phyloP scores from a whole-genome alignment of 1,140 invertebrate genomes.

The Hyposmocoma kahamanoa region DNA sequence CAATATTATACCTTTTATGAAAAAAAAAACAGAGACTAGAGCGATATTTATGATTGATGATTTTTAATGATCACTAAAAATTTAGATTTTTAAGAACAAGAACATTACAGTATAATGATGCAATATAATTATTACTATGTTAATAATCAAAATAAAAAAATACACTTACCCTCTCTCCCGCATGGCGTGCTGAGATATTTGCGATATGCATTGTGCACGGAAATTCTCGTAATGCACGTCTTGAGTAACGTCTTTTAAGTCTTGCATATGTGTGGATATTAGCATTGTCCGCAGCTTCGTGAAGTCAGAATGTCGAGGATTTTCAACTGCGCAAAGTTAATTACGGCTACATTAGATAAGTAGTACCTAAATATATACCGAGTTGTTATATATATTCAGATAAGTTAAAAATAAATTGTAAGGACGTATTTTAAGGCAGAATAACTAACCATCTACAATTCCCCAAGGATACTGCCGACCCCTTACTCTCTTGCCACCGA shows the following conservation, averaged over 20 bases:
- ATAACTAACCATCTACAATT: slow-evolving; percentile 87
- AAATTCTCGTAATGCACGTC: slow-evolving; percentile 98
- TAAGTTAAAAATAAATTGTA: background rate
- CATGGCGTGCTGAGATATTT: slow-evolving; percentile 90
- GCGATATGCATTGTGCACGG: slow-evolving; percentile 91
- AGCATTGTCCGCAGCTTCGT: slow-evolving; percentile 96
- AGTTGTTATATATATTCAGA: background rate
- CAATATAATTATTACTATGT: too few relatives aligned
- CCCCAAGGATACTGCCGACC: slow-evolving; percentile 98
- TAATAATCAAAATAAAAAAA: slow-evolving; percentile 15
- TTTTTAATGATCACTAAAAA: too few relatives aligned
- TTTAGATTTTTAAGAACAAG: too few relatives aligned
- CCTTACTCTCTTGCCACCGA: slow-evolving; percentile 90
- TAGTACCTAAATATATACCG: slow-evolving; percentile 4
- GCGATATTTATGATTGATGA: too few relatives aligned
- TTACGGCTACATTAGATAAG: slow-evolving; percentile 1
- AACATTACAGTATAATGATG: too few relatives aligned
- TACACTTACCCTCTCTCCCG: slow-evolving; percentile 84
- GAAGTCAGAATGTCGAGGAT: slow-evolving; percentile 98
- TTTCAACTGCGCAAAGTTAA: slow-evolving; percentile 83
- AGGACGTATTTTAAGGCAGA: background rate
- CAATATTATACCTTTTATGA: too few relatives aligned
- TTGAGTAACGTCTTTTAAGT: slow-evolving; percentile 94
- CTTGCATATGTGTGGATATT: slow-evolving; percentile 96
- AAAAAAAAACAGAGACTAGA: too few relatives aligned